These are phyloP conservation scores for Elymnias hypermnestra DNA, from an alignment of 1,140 invertebrate species.

Conservation along the genomic window DNA sequence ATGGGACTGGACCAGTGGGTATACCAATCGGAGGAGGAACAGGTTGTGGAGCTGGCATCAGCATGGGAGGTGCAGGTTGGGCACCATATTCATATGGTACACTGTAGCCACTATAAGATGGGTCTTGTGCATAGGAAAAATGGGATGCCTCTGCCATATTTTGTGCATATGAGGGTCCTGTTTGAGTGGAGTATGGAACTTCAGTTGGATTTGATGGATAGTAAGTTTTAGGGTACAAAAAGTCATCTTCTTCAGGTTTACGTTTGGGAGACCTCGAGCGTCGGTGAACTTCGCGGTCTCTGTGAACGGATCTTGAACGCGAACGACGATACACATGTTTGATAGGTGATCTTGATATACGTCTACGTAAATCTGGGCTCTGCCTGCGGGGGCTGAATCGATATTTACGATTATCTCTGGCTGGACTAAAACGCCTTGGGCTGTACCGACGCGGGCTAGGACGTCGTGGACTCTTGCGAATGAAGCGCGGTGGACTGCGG, in stretches of 20 bases:
- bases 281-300: not conserved
- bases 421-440: conserved; percentile 5
- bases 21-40: conserved; percentile 30
- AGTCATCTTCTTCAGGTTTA: conserved; percentile 29
- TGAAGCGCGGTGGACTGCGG: conserved; percentile 4
- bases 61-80: conserved; percentile 15
- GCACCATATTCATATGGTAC: conserved; percentile 35
- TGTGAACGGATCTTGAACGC: conserved; percentile 15
- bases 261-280: conserved; percentile 1
- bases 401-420: not conserved
- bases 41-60: conserved; percentile 33
- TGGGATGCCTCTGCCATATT: conserved; percentile 6
- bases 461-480: conserved; percentile 1
- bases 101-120: conserved; percentile 31
- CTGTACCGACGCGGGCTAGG: not conserved
- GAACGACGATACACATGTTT: conserved; percentile 13
- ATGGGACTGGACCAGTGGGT: conserved; percentile 3
- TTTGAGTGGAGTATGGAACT: conserved; percentile 18
- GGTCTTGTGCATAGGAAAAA: conserved; percentile 37
- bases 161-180: conserved; percentile 7
- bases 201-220: conserved; percentile 11
- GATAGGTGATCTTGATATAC: conserved; percentile 29
- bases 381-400: conserved; percentile 14
- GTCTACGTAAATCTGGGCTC: conserved; percentile 20
- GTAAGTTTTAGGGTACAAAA: conserved; percentile 42